These are phyloP conservation scores for Probosciger aterrimus DNA, from an alignment of 2,113 vertebrate genomes.

Conservation along the genomic window DNA sequence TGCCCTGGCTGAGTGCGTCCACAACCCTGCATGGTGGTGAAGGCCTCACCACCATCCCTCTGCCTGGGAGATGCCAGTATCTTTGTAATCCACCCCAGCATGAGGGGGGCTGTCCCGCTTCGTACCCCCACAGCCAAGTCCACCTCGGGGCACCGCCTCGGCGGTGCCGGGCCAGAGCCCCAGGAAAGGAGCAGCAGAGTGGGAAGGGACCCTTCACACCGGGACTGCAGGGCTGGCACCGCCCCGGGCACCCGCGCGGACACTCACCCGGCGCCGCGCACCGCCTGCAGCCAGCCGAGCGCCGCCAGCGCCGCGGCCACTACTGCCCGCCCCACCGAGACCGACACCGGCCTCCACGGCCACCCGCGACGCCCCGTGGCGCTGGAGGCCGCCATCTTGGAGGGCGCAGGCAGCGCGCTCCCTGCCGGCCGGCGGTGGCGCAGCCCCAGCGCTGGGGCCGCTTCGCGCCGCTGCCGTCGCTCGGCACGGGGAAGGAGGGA, in stretches of 20 bases:
- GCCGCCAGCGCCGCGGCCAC: background rate
- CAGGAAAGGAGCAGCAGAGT: background rate
- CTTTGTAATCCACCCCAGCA: background rate
- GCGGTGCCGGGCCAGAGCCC: background rate
- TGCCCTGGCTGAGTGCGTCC: accelerated
- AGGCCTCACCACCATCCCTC: background rate
- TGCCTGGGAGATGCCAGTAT: too few species aligned
- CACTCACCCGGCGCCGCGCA: conserved; percentile 1
- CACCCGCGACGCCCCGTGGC: background rate
- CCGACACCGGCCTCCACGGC: too few species aligned
- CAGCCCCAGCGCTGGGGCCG: too few species aligned
- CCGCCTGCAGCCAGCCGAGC: background rate
- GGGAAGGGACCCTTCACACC: background rate
- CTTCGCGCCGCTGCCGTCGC: too few species aligned
- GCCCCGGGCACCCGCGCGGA: background rate
- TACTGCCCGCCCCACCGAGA: background rate
- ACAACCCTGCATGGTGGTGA: accelerated
- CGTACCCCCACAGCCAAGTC: background rate
- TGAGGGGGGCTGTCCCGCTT: background rate
- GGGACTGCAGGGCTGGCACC: background rate
- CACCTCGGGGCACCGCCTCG: background rate
- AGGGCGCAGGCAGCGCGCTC: background rate
- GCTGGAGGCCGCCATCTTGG: conserved; percentile 54
- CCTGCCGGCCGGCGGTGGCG: background rate
- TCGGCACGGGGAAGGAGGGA: too few species aligned